Base-by-base conservation (phyloP, 2,888 invertebrate species). In the Cylloceria caligata region DNA sequence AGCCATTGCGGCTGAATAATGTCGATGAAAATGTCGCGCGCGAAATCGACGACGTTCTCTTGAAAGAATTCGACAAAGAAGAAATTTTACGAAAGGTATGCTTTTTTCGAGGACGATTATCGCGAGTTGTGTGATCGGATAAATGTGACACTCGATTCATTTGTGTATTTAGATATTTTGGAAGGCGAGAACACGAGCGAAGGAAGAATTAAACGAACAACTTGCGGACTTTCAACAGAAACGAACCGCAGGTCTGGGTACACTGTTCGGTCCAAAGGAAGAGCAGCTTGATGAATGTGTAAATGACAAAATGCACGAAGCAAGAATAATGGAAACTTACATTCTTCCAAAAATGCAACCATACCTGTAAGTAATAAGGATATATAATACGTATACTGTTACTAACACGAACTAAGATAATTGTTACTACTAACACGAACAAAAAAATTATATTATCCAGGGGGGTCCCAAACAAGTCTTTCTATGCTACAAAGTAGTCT, bases 241-340 rank as follows among this genome's bases (percentile, higher is more conserved):
- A 93, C 94, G 98, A 86, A 97, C 96, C 45, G 96, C 98, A 42
- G 99, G 99, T 1, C 94, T 99, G 81, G 98, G 97, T 13, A 96
- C 96, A 67, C 95, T 99, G 86, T 99, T 97, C 93, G 99, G 98
- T 0, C 97, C 98, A 0, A 95, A 95, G 24, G 98, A 98, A 93
- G 94, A 95, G 80, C 95, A 96, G 86, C 94, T 98, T 3, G 95
- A 96, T 87, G 96, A 97, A 91, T 96, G 97, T 84, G 96, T 96
- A 90, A 95, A 96, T 78, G 98, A 98, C 91, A 96, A 96, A 92
- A 93, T 94, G 75, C 96, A 96, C 91, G 98, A 98, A 92, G 93
- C 94, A 76, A 95, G 95, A 91, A 95, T 97, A 71, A 95, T 96
- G 83, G 97, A 97, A 91, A 95, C 94, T 83, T 94, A 96, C 83